phyloP scores from a whole-genome alignment of 2,113 vertebrate species.

The Nothoprocta perdicaria region DNA sequence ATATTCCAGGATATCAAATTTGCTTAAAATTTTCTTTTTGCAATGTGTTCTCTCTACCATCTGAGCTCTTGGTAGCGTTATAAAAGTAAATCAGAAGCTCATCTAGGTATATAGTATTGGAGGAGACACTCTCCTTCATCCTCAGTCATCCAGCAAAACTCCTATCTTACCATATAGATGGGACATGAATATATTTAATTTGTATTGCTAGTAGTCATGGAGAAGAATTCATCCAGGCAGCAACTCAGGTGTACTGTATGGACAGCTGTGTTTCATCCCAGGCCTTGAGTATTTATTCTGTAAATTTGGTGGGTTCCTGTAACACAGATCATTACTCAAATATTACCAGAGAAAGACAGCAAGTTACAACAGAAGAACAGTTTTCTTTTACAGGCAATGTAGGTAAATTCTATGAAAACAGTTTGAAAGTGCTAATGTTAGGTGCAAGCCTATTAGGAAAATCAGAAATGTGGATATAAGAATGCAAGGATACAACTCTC shows the following conservation, averaged over 20 bases:
- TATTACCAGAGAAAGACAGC: not conserved
- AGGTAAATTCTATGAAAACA: not conserved
- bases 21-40: not conserved
- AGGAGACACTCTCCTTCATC: not conserved
- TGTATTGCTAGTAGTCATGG: not conserved
- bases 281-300: not conserved
- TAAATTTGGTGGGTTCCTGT: not conserved
- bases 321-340: not conserved
- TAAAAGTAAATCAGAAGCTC: not conserved
- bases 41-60: not conserved
- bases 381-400: not conserved
- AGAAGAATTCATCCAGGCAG: not conserved
- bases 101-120: not conserved
- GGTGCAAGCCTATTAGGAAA: not conserved
- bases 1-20: not conserved
- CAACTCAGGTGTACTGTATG: not conserved
- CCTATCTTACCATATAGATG: not conserved
- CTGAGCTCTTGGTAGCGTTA: not conserved
- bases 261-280: not conserved
- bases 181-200: fast-evolving
- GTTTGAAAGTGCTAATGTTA: not conserved
- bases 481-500: not conserved
- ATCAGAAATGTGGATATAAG: not conserved
- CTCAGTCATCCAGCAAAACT: not conserved
- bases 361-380: not conserved